These are phyloP conservation scores for Pseudopodoces humilis DNA, from an alignment of 2,113 vertebrate genomes.

Conservation along the genomic window DNA sequence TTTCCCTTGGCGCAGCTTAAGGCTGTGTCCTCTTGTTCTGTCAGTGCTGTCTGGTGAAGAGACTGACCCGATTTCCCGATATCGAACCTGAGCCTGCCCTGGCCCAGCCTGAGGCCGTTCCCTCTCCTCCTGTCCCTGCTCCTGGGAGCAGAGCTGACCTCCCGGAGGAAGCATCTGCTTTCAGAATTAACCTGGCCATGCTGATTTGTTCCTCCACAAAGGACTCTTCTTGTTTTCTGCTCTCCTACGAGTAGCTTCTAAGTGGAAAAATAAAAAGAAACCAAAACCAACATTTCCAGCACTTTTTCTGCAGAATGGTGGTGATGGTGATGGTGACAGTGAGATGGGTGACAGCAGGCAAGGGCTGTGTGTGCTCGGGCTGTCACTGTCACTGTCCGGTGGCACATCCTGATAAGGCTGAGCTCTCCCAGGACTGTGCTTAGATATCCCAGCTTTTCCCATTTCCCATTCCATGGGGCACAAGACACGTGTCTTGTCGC, in stretches of 20 bases:
- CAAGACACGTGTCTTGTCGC: not conserved
- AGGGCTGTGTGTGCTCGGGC: not conserved
- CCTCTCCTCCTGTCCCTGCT: not conserved
- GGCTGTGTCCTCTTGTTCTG: too few species aligned
- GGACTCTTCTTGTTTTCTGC: not conserved
- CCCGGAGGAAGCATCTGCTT: not conserved
- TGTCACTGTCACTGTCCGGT: not conserved
- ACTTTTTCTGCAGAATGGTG: not conserved
- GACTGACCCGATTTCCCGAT: not conserved
- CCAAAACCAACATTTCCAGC: not conserved
- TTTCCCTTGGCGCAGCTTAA: too few species aligned
- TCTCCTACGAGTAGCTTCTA: not conserved
- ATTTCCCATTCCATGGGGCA: not conserved
- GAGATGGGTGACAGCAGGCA: not conserved
- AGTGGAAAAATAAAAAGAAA: not conserved
- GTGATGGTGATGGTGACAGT: not conserved
- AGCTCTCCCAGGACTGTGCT: not conserved
- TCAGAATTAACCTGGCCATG: not conserved
- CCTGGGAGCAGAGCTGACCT: not conserved
- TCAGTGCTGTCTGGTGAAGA: too few species aligned
- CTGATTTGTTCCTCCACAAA: not conserved
- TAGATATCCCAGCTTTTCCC: not conserved
- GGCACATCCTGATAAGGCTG: not conserved
- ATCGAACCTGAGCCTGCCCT: fast-evolving
- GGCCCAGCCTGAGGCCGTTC: not conserved